Percentiles rank a stretch among this genome's conserved stretches.
Conservation (phyloP, 1,140 invertebrate genomes). For the Drosophila pallidifrons region DNA sequence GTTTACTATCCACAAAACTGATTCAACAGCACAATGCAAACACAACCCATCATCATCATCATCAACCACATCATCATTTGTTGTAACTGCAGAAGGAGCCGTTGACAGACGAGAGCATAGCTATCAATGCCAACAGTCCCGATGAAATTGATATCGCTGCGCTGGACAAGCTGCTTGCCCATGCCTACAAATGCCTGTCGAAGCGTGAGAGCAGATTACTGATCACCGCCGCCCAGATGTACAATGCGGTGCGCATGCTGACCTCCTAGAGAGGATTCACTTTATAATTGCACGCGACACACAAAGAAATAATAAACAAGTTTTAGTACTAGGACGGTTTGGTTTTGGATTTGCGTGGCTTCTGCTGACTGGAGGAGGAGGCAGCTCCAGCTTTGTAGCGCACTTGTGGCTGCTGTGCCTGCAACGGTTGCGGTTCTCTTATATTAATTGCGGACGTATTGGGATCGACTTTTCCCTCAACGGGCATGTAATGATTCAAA, state of each 20-base stretch:
- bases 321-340: neutral
- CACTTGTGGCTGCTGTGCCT: neutral
- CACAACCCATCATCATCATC: neutral
- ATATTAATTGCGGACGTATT: conserved; percentile 50
- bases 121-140: conserved; percentile 66
- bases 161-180: conserved; percentile 63
- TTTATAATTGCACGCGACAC: conserved; percentile 42
- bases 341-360: neutral
- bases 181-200: conserved; percentile 67
- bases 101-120: conserved; percentile 42
- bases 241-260: conserved; percentile 76
- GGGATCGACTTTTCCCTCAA: conserved; percentile 42
- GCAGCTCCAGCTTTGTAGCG: conserved; percentile 2
- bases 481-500: conserved; percentile 57
- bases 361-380: neutral
- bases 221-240: conserved; percentile 76
- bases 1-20: conserved; percentile 55
- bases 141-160: conserved; percentile 71
- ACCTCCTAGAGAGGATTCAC: conserved; percentile 55
- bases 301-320: conserved; percentile 3
- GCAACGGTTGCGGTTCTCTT: neutral
- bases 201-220: conserved; percentile 61
- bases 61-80: neutral
- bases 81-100: conserved; percentile 54
- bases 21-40: neutral